Conservation (phyloP, 2,797 vertebrate species). For the Tauraco hartlaubi region DNA sequence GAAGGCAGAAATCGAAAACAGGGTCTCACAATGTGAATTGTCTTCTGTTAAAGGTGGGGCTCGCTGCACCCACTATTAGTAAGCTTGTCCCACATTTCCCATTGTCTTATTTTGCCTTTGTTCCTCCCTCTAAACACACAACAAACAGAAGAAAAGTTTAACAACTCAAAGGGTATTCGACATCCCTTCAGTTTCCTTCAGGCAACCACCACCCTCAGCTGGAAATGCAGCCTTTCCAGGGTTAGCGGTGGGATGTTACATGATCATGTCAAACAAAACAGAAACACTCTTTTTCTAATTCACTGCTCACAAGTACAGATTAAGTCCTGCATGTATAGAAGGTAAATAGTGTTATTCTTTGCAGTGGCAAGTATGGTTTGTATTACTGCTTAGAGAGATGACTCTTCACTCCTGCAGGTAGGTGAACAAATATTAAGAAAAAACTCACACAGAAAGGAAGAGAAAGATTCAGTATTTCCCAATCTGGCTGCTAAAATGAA, state of each 20-base stretch:
- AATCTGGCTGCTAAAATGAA: neutral
- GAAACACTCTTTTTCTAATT: neutral
- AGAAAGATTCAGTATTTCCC: neutral
- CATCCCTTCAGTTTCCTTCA: conserved; percentile 19
- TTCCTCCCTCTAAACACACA: conserved; percentile 49
- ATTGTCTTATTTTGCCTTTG: conserved; percentile 62
- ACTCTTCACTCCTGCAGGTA: neutral
- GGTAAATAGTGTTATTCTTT: neutral
- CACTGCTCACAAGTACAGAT: neutral
- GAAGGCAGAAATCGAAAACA: conserved; percentile 2
- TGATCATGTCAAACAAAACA: neutral
- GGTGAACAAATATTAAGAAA: neutral
- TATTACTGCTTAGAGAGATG: neutral
- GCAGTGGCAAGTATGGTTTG: neutral
- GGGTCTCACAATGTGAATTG: conserved; percentile 17
- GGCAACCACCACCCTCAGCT: conserved; percentile 37
- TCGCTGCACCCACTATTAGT: neutral
- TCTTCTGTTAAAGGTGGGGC: conserved; percentile 37
- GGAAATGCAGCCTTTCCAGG: neutral
- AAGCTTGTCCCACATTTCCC: neutral
- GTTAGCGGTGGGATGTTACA: neutral
- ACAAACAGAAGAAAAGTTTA: conserved; percentile 21
- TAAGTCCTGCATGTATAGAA: neutral
- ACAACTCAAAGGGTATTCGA: neutral
- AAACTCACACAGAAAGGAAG: neutral